Percentiles rank a stretch among this genome's conserved stretches.
Conservation (phyloP, 2,888 invertebrate genomes). For the Acanthosepion lycidas region DNA sequence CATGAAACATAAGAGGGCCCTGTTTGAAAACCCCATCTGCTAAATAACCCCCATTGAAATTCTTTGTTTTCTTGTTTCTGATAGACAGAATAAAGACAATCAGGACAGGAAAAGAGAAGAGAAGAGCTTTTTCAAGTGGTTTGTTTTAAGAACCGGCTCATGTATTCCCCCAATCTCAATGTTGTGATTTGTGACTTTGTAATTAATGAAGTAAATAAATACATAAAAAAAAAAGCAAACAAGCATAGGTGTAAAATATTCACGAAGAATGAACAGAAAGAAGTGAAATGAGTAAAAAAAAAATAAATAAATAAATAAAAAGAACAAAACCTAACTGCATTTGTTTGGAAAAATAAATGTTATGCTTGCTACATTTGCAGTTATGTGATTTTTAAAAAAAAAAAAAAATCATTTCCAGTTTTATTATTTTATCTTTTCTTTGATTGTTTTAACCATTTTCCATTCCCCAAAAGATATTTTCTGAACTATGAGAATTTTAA, state of each 20-base stretch:
- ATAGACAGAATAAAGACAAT: background rate
- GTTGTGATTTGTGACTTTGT: slow-evolving; percentile 47
- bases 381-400: too few relatives aligned
- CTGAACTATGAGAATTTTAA: too few relatives aligned
- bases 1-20: background rate
- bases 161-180: slow-evolving; percentile 43
- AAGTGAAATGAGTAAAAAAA: background rate
- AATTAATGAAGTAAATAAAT: slow-evolving; percentile 37
- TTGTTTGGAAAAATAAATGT: slow-evolving; percentile 47
- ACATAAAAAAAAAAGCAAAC: background rate
- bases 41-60: background rate
- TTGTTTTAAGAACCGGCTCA: slow-evolving; percentile 45
- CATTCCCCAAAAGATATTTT: too few relatives aligned
- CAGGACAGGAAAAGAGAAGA: background rate
- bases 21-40: background rate
- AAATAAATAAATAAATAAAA: background rate
- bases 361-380: slow-evolving; percentile 43
- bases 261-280: background rate
- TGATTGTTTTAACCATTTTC: too few relatives aligned
- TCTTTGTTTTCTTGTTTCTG: background rate
- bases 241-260: slow-evolving; percentile 41
- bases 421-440: too few relatives aligned
- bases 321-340: slow-evolving; percentile 37
- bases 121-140: slow-evolving; percentile 38
- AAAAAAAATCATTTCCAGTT: too few relatives aligned